Evolutionary conservation across 2,888 invertebrate genomes (phyloP).

Genomic region (Nephrotoma guestfalica): DNA sequence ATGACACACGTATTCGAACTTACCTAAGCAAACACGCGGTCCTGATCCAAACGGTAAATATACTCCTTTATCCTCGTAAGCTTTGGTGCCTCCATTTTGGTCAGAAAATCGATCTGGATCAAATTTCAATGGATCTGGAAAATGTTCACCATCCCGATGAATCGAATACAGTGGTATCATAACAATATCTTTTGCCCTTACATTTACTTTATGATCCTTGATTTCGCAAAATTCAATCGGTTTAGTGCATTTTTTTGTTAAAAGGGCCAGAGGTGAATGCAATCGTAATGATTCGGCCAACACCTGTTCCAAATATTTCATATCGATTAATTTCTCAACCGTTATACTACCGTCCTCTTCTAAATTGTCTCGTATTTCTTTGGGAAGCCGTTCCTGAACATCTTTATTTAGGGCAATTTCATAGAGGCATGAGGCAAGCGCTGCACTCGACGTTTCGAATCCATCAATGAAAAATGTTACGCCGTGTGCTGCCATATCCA

Average conservation of each 20-base stretch:
- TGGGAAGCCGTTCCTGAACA: slow-evolving; percentile 19
- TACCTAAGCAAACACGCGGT: slow-evolving; percentile 6
- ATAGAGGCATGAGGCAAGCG: slow-evolving; percentile 20
- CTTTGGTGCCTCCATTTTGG: slow-evolving; percentile 9
- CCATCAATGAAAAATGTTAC: slow-evolving; percentile 29
- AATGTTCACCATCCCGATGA: slow-evolving; percentile 6
- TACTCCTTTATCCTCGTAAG: slow-evolving; percentile 7
- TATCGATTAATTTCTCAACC: slow-evolving; percentile 22
- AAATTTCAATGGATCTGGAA: slow-evolving; percentile 7
- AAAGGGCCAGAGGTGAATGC: background rate
- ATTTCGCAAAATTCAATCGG: slow-evolving; percentile 3
- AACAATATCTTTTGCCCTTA: background rate
- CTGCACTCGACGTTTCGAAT: slow-evolving; percentile 25
- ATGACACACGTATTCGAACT: background rate
- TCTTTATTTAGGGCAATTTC: slow-evolving; percentile 20
- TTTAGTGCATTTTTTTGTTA: slow-evolving; percentile 6
- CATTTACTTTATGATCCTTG: slow-evolving; percentile 4
- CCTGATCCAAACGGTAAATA: slow-evolving; percentile 9
- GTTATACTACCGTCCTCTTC: slow-evolving; percentile 14
- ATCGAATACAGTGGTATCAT: background rate
- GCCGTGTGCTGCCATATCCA: slow-evolving; percentile 20
- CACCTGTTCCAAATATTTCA: slow-evolving; percentile 23
- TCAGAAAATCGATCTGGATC: slow-evolving; percentile 8
- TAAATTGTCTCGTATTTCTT: slow-evolving; percentile 18
- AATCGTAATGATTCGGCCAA: slow-evolving; percentile 9